These are phyloP conservation scores for Cyprinus carpio DNA, from an alignment of 2,113 vertebrate genomes.

Conservation along the genomic window DNA sequence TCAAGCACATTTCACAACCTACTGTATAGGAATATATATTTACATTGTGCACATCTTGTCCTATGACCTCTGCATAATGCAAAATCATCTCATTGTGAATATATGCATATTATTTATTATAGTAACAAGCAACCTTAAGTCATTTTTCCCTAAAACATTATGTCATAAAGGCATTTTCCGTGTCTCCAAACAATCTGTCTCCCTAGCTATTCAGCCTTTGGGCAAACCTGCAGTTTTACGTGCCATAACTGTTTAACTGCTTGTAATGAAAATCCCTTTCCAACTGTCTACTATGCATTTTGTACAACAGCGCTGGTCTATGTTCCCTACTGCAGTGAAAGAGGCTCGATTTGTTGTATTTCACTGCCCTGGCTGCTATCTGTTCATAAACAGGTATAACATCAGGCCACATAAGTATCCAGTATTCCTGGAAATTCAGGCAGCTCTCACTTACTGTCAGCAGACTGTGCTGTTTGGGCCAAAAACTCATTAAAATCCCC, in stretches of 20 bases:
- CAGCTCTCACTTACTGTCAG: conserved; percentile 52
- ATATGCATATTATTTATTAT: background rate
- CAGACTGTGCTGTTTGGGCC: conserved; percentile 42
- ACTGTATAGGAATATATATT: background rate
- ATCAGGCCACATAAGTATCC: conserved; percentile 58
- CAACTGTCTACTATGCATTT: conserved; percentile 30
- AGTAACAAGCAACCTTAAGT: too few species aligned
- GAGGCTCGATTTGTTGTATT: background rate
- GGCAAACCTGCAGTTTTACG: background rate
- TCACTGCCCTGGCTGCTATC: conserved; percentile 49
- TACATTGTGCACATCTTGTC: background rate
- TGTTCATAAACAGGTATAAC: conserved; percentile 64
- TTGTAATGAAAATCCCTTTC: conserved; percentile 17
- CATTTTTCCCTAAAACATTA: too few species aligned
- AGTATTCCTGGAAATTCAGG: conserved; percentile 64
- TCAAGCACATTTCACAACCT: background rate
- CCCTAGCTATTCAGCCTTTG: background rate
- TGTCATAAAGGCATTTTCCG: background rate
- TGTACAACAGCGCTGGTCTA: background rate
- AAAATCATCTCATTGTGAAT: background rate
- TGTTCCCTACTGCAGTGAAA: background rate
- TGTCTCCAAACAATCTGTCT: background rate
- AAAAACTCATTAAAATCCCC: conserved; percentile 76
- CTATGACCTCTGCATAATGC: background rate
- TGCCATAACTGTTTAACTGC: background rate